A percentile compares a stretch with the other conserved stretches of the same genome.
Conservation (phyloP, 2,888 invertebrate genomes). For the Coelopa pilipes region DNA sequence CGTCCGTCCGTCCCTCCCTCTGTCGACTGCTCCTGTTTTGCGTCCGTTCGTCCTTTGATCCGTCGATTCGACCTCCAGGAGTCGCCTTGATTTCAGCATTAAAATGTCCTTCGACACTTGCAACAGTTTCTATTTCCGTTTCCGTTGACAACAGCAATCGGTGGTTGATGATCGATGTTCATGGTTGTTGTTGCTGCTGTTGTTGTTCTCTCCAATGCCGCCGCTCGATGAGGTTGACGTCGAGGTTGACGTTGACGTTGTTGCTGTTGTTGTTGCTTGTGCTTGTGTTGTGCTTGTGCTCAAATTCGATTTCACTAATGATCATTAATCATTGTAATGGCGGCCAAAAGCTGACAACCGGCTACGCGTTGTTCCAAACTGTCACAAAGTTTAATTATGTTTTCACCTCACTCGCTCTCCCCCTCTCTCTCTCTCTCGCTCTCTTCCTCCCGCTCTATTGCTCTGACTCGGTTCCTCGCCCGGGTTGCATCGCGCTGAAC, state of each 20-base stretch:
- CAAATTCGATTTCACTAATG: constrained; percentile 25
- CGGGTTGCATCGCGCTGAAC: neutral
- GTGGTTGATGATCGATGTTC: too few relatives aligned
- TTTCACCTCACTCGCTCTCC: neutral
- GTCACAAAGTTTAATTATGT: constrained; percentile 10
- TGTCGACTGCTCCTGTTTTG: neutral
- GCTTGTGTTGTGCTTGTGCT: neutral
- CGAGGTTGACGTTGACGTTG: too few relatives aligned
- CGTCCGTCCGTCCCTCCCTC: neutral
- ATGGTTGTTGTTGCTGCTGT: too few relatives aligned
- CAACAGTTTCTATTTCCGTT: too few relatives aligned
- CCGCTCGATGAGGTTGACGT: too few relatives aligned
- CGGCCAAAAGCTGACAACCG: constrained; percentile 8
- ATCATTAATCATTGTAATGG: constrained; percentile 25
- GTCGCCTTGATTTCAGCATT: too few relatives aligned
- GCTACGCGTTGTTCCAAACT: neutral
- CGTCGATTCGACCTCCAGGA: too few relatives aligned
- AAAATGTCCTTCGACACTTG: too few relatives aligned
- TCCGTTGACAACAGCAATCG: too few relatives aligned
- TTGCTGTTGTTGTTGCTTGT: neutral
- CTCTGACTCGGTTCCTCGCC: too few relatives aligned
- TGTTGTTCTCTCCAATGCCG: too few relatives aligned
- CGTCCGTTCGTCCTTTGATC: neutral
- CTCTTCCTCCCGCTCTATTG: too few relatives aligned
- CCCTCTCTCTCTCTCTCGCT: neutral